Conservation (phyloP, 2,888 invertebrate species). For the Pristionchus arcanus region DNA sequence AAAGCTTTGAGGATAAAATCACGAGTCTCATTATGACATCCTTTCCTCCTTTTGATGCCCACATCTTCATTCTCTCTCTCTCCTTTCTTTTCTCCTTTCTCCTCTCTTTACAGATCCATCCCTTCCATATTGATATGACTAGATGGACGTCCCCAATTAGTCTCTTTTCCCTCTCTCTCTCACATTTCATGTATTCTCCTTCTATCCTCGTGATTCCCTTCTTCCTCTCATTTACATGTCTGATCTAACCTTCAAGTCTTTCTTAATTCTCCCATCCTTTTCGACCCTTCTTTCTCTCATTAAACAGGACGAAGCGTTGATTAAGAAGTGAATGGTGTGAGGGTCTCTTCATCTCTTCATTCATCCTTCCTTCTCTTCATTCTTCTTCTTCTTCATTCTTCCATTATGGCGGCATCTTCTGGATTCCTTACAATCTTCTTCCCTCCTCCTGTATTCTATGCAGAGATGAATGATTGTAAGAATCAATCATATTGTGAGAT, state of each 20-base stretch:
- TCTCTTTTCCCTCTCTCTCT: background rate
- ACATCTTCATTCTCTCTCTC: too few species aligned
- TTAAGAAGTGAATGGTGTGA: constrained; percentile 15
- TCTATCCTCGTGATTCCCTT: background rate
- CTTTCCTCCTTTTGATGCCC: background rate
- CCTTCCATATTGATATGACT: background rate
- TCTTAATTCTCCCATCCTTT: background rate
- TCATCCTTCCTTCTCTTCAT: background rate
- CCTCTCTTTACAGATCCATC: background rate
- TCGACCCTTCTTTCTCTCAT: constrained; percentile 1
- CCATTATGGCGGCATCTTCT: background rate
- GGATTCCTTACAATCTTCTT: background rate
- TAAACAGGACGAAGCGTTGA: constrained; percentile 31
- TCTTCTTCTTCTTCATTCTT: constrained; percentile 9
- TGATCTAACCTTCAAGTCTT: background rate
- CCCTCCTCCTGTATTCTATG: background rate
- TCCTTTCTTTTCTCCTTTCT: background rate
- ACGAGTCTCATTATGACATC: constrained; percentile 3
- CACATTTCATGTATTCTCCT: background rate
- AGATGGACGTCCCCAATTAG: background rate
- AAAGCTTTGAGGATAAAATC: background rate
- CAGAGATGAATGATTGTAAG: background rate
- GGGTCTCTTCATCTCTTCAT: background rate
- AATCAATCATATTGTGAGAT: background rate
- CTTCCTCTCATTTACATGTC: constrained; percentile 21